Evolutionary conservation across 2,888 invertebrate species (phyloP).

Genomic region (Apocheima hispidaria): DNA sequence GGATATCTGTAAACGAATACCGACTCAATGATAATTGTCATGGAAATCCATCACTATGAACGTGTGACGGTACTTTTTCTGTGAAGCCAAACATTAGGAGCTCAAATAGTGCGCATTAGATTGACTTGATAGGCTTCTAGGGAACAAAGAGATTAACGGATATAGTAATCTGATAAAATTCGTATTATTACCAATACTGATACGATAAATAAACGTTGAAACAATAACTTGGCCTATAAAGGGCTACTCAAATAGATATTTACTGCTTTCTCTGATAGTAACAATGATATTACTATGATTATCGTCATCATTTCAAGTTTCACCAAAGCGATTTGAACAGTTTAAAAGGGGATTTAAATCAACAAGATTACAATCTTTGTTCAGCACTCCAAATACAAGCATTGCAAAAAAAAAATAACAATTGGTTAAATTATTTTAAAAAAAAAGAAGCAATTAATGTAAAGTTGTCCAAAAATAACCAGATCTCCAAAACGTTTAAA

Average conservation of each 20-base stretch:
- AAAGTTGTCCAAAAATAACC: conserved; percentile 18
- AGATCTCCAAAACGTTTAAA: conserved; percentile 16
- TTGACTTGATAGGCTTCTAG: conserved; percentile 31
- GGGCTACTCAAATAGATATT: conserved; percentile 8
- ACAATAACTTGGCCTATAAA: conserved; percentile 16
- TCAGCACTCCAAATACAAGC: neutral
- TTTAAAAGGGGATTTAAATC: conserved; percentile 6
- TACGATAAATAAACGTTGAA: conserved; percentile 29
- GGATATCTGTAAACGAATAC: conserved; percentile 30
- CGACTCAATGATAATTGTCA: conserved; percentile 22
- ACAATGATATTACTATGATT: conserved; percentile 6
- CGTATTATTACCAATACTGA: conserved; percentile 45
- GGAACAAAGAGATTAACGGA: conserved; percentile 28
- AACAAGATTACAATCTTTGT: conserved; percentile 5
- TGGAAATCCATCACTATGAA: conserved; percentile 7
- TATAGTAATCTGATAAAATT: conserved; percentile 47
- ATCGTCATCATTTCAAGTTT: conserved; percentile 8
- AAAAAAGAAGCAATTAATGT: neutral
- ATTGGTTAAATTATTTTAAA: neutral
- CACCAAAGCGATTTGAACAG: conserved; percentile 8
- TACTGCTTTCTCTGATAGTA: conserved; percentile 10
- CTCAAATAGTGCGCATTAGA: conserved; percentile 10
- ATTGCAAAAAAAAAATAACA: neutral
- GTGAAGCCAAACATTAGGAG: conserved; percentile 13
- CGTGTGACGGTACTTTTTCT: conserved; percentile 12